phyloP scores from a whole-genome alignment of 2,888 invertebrate species.

The Mythimna lalbum region DNA sequence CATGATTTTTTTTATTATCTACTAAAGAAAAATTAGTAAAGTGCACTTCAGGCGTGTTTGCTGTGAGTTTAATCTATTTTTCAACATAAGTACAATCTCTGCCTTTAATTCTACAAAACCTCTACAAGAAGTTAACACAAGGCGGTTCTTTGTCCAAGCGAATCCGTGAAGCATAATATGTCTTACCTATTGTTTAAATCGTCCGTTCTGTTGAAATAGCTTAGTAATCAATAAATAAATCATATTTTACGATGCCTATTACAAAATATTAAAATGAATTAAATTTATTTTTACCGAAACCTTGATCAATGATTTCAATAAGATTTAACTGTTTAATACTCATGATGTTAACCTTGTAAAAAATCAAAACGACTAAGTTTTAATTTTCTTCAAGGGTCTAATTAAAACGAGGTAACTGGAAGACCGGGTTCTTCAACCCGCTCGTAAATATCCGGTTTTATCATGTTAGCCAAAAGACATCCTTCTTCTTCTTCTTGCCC shows the following conservation, averaged over 20 bases:
- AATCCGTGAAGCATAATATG: too few species aligned
- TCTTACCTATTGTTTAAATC: neutral
- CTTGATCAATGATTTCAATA: constrained; percentile 11
- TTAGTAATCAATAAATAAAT: constrained; percentile 13
- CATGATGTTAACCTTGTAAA: constrained; percentile 4
- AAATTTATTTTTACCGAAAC: constrained; percentile 18
- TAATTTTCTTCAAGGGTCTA: too few species aligned
- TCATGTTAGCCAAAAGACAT: too few species aligned
- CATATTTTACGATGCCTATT: constrained; percentile 16
- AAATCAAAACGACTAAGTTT: neutral
- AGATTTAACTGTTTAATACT: neutral
- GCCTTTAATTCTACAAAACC: too few species aligned
- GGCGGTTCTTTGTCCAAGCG: too few species aligned
- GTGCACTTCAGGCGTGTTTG: neutral
- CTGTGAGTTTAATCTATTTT: neutral
- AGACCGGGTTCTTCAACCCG: too few species aligned
- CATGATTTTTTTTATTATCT: neutral
- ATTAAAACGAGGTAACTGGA: too few species aligned
- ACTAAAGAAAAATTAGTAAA: neutral
- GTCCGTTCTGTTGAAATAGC: constrained; percentile 6
- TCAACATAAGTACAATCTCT: too few species aligned
- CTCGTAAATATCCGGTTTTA: too few species aligned
- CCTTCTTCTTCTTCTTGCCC: too few species aligned
- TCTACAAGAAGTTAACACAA: too few species aligned
- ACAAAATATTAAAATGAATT: constrained; percentile 7